These are phyloP conservation scores for Cephus spinipes DNA, from an alignment of 2,888 invertebrate species.

Conservation along the genomic window DNA sequence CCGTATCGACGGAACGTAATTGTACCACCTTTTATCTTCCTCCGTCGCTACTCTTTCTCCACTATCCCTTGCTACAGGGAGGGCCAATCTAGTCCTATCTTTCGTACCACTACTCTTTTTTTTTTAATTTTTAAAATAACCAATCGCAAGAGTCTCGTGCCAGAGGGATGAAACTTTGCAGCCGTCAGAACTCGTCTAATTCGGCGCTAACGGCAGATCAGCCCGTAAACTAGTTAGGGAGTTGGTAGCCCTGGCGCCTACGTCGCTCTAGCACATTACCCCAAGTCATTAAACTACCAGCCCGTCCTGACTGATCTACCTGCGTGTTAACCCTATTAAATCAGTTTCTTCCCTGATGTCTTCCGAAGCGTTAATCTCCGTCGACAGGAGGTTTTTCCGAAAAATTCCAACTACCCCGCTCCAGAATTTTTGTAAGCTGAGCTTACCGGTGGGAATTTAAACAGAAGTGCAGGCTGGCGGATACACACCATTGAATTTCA, in stretches of 20 bases:
- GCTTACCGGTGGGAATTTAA: no score
- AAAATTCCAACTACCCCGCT: background rate
- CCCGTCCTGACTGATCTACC: conserved; percentile 6
- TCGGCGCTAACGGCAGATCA: conserved; percentile 3
- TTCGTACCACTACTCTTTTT: background rate
- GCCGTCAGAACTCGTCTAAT: conserved; percentile 4
- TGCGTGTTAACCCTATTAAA: background rate
- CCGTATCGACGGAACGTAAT: conserved; percentile 17
- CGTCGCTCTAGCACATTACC: conserved; percentile 23
- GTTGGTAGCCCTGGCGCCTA: conserved; percentile 8
- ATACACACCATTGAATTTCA: background rate
- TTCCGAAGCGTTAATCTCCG: background rate
- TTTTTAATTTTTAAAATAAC: conserved; percentile 19
- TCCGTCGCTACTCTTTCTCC: background rate
- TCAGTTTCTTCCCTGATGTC: background rate
- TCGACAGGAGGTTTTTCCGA: background rate
- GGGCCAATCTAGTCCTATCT: background rate
- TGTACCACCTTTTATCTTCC: conserved; percentile 15
- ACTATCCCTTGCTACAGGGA: background rate
- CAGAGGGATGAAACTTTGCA: background rate
- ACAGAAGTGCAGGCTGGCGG: background rate
- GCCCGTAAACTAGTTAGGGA: conserved; percentile 21
- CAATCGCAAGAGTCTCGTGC: conserved; percentile 8
- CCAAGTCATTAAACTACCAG: conserved; percentile 32
- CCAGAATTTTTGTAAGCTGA: no score